These are phyloP conservation scores for Caenorhabditis zanzibari DNA, from an alignment of 2,888 invertebrate genomes.

Conservation along the genomic window DNA sequence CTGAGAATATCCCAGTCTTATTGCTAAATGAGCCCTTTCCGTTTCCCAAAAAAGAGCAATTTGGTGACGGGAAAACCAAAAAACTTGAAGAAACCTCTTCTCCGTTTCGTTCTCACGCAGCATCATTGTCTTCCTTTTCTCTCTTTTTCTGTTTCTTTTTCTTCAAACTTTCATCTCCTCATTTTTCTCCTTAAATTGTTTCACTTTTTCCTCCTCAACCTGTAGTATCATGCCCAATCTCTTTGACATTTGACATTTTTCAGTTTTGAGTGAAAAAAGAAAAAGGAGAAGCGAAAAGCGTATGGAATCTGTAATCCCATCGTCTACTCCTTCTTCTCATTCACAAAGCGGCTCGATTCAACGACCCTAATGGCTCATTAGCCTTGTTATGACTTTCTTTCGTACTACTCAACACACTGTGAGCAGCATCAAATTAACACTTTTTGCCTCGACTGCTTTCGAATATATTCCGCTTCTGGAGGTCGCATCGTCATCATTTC, in stretches of 20 bases:
- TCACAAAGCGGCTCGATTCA: slow-evolving; percentile 29
- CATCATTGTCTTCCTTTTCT: slow-evolving; percentile 47
- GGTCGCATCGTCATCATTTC: slow-evolving; percentile 15
- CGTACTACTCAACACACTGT: slow-evolving; percentile 51
- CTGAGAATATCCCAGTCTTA: slow-evolving; percentile 31
- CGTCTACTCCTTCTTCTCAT: slow-evolving; percentile 18
- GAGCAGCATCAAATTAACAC: slow-evolving; percentile 60
- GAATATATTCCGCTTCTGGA: slow-evolving; percentile 37
- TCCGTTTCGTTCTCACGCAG: slow-evolving; percentile 53
- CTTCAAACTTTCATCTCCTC: slow-evolving; percentile 4
- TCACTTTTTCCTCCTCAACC: not conserved
- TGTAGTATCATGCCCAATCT: not conserved
- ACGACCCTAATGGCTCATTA: slow-evolving; percentile 63
- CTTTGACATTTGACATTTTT: not conserved
- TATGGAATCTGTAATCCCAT: slow-evolving; percentile 34
- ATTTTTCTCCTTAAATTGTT: not conserved
- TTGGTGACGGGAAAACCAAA: slow-evolving; percentile 51
- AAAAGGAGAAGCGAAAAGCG: slow-evolving; percentile 10
- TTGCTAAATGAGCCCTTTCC: slow-evolving; percentile 1
- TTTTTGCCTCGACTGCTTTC: slow-evolving; percentile 22
- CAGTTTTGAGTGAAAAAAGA: slow-evolving; percentile 1
- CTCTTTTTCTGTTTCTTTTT: slow-evolving; percentile 13
- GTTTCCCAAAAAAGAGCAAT: slow-evolving; percentile 28
- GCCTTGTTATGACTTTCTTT: slow-evolving; percentile 65
- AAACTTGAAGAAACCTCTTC: slow-evolving; percentile 37